Base-by-base conservation (phyloP, 2,888 invertebrate species). In the Xanthorhoe designata region DNA sequence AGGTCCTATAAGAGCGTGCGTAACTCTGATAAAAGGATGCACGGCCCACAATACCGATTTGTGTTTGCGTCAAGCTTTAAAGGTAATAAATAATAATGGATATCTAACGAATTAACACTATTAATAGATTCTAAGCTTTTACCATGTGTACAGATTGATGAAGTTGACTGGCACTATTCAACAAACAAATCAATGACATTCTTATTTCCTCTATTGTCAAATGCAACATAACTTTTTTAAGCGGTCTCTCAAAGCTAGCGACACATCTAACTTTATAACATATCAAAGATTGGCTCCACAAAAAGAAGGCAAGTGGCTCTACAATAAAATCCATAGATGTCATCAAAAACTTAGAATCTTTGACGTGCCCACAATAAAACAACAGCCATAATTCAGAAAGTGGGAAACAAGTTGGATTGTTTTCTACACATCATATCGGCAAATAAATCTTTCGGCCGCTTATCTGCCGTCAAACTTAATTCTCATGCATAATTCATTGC, bases 391-490 rank as follows among this genome's bases (percentile, higher is more conserved):
- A 89, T 86, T 91, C 90, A 91, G 87, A 86, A 88, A 88, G 85
- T 86, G 84, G 64, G 84, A 78, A 89, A 89, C 89, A 90, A 91
- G 87, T 92, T 90, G 89, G 88, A 92, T 91, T 92, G 91, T 92
- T 90, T 91, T 91, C 90, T 90, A 86, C 90, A 91, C 91, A 90
- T 92, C 92, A 92, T 92, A 91, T 90, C 90, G 88, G 82, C 84
- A 87, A 90, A 92, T 92, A 93, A 92, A 93, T 92, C 93, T 92
- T 90, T 87, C 72, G 81, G 85, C 83, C 87, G 88, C 89, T 91
- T 92, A 92, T 92, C 92, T 90, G 84, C 82, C 90, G 90, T 91
- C 91, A 91, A 92, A 92, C 86, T 91, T 92, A 91, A 92, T 92
- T 91, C 91, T 89, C 86, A 91, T 92, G 90, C 88, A 92, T 92